Conservation (phyloP, 2,888 invertebrate genomes). For the Cosmorhoe ocellata region DNA sequence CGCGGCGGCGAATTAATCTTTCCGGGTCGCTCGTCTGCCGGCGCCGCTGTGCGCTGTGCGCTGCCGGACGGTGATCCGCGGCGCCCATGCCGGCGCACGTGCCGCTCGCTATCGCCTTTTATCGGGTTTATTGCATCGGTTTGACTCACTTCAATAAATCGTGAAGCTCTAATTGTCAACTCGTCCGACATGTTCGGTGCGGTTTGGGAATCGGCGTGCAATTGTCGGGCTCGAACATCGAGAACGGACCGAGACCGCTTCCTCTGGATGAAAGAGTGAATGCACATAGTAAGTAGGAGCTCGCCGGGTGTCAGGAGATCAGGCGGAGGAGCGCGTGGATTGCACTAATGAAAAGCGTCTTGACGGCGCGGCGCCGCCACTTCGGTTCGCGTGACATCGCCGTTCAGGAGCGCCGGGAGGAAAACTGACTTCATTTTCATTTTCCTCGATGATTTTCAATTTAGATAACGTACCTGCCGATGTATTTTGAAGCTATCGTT, state of each 20-base stretch:
- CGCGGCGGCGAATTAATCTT: slow-evolving; percentile 38
- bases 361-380: slow-evolving; percentile 20
- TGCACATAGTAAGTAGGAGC: too few relatives aligned
- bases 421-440: slow-evolving; percentile 7
- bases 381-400: slow-evolving; percentile 1
- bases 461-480: neutral
- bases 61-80: slow-evolving; percentile 21
- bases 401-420: neutral
- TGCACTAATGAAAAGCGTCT: slow-evolving; percentile 69
- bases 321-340: slow-evolving; percentile 53
- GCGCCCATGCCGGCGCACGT: slow-evolving; percentile 27
- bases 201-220: neutral
- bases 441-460: slow-evolving; percentile 7
- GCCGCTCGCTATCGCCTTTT: slow-evolving; percentile 5
- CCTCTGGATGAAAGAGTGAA: too few relatives aligned
- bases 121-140: slow-evolving; percentile 5
- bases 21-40: slow-evolving; percentile 37
- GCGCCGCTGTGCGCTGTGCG: slow-evolving; percentile 27
- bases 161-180: too few relatives aligned
- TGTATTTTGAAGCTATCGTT: neutral
- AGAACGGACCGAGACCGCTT: neutral
- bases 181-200: too few relatives aligned
- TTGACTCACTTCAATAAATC: too few relatives aligned
- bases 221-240: neutral
- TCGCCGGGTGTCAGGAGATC: slow-evolving; percentile 29